These are phyloP conservation scores for Xerus rutilus DNA, from an alignment of 2,797 vertebrate genomes.

Conservation along the genomic window DNA sequence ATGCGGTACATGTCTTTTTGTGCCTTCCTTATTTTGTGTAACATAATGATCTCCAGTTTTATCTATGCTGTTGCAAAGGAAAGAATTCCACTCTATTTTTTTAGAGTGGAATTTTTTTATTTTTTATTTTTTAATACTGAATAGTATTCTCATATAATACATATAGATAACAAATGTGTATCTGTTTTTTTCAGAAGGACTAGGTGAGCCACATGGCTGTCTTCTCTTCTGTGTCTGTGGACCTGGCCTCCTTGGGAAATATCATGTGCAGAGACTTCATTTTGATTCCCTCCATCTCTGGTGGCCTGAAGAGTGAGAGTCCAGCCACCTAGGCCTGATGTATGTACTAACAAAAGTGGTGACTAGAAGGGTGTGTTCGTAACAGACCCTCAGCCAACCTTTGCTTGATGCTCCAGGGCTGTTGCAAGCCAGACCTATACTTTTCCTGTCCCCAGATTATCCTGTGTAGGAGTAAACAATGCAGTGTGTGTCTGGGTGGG, in stretches of 20 bases:
- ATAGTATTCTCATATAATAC: neutral
- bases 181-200: neutral
- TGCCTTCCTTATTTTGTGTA: neutral
- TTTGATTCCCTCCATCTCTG: neutral
- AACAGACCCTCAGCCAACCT: no score
- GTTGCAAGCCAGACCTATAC: neutral
- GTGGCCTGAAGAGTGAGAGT: neutral
- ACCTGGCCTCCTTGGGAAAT: neutral
- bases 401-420: neutral
- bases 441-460: neutral
- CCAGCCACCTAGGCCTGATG: no score
- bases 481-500: no score
- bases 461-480: neutral
- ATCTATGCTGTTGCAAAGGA: neutral
- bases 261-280: neutral
- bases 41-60: neutral
- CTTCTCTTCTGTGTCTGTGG: neutral
- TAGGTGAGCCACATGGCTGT: neutral
- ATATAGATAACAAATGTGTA: neutral
- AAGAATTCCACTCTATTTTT: neutral
- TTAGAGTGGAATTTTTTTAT: no score
- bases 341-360: rapidly evolving
- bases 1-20: neutral
- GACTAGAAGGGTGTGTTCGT: no score
- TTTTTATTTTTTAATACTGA: no score